Conservation (phyloP, 2,888 invertebrate species). For the Dendrolimus pini region DNA sequence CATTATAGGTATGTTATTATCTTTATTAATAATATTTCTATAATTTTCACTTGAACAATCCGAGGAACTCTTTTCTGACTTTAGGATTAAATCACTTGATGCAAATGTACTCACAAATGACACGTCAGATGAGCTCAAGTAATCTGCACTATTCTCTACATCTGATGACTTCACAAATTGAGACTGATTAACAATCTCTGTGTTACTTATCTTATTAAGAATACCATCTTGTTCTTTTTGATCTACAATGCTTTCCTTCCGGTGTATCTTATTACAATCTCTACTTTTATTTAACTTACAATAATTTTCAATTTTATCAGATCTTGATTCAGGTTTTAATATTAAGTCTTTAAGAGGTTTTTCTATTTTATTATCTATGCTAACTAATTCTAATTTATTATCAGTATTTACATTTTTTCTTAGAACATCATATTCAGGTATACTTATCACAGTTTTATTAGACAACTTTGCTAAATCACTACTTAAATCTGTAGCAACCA, state of each 20-base stretch:
- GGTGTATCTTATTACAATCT: conserved; percentile 46
- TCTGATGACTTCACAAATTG: conserved; percentile 16
- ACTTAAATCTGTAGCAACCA: conserved; percentile 39
- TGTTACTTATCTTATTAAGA: not conserved
- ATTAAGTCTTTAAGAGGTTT: conserved; percentile 34
- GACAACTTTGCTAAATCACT: conserved; percentile 43
- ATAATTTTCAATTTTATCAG: conserved; percentile 71
- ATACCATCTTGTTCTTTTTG: conserved; percentile 15
- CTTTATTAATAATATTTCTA: not conserved
- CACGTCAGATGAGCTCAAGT: conserved; percentile 49
- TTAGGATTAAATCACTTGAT: conserved; percentile 33
- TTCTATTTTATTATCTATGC: conserved; percentile 44
- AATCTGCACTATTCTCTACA: conserved; percentile 20
- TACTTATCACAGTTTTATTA: conserved; percentile 61
- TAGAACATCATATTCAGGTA: conserved; percentile 57
- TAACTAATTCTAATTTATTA: conserved; percentile 56
- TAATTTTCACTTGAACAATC: conserved; percentile 19
- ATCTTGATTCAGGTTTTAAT: conserved; percentile 53
- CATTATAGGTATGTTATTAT: conserved; percentile 17
- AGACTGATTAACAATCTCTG: not conserved
- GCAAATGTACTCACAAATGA: conserved; percentile 51
- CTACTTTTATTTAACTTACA: conserved; percentile 73
- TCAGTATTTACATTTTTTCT: conserved; percentile 60
- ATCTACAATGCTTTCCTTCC: conserved; percentile 34
- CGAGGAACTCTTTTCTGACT: conserved; percentile 27